Percentiles rank a stretch among this genome's conserved stretches.
phyloP scores from a whole-genome alignment of 1,140 invertebrate genomes.

The Cotesia chilonis region DNA sequence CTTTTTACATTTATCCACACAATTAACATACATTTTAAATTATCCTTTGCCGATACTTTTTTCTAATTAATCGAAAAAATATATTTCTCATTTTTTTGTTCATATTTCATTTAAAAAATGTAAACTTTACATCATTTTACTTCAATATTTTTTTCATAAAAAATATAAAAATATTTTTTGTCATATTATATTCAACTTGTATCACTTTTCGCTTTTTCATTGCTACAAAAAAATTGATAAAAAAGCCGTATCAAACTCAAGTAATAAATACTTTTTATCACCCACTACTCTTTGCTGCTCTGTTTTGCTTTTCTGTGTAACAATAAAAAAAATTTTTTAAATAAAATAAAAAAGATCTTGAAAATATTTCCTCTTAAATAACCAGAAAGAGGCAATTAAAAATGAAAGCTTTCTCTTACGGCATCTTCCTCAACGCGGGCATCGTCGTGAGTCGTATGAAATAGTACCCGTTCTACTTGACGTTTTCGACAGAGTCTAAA shows the following conservation, averaged over 20 bases:
- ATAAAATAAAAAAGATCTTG: constrained; percentile 12
- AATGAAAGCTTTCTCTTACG: background rate
- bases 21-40: too few relatives aligned
- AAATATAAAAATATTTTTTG: background rate
- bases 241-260: constrained; percentile 29
- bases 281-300: constrained; percentile 27
- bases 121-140: too few relatives aligned
- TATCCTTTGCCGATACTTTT: background rate
- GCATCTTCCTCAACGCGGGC: constrained; percentile 49
- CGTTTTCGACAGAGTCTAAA: too few relatives aligned
- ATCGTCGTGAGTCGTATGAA: constrained; percentile 57
- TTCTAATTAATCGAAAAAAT: background rate
- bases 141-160: background rate
- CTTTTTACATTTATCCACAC: constrained; percentile 3
- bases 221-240: background rate
- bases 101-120: too few relatives aligned
- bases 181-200: background rate
- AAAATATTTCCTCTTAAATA: constrained; percentile 9
- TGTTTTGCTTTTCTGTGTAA: constrained; percentile 30
- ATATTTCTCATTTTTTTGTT: too few relatives aligned
- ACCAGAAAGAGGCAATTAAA: constrained; percentile 1
- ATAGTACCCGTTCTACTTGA: constrained; percentile 39
- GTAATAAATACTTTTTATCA: constrained; percentile 34
- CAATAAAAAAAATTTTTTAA: constrained; percentile 5
- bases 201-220: constrained; percentile 15